Percentiles rank a stretch among this genome's conserved stretches.
Evolutionary conservation across 2,888 invertebrate species (phyloP).

Genomic region (Apotomis turbidana): DNA sequence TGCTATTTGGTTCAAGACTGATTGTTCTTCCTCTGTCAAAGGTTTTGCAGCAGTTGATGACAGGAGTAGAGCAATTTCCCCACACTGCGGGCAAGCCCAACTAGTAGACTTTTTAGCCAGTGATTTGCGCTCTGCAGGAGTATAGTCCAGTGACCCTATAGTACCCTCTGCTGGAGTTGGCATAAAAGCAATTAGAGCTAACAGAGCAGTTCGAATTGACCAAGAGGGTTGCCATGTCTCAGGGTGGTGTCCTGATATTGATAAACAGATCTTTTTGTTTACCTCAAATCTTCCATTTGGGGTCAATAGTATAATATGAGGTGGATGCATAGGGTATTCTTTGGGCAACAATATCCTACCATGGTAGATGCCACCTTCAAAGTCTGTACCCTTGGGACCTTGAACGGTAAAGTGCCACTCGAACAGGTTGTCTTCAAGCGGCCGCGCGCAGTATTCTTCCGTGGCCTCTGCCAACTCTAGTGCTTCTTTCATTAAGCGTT

Average conservation of each 20-base stretch:
- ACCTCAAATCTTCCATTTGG: slow-evolving; percentile 97
- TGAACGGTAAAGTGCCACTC: slow-evolving; percentile 99
- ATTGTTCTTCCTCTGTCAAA: slow-evolving; percentile 77
- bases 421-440: slow-evolving; percentile 96
- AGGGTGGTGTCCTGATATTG: slow-evolving; percentile 98
- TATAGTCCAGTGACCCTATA: slow-evolving; percentile 95
- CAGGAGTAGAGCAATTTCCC: slow-evolving; percentile 68
- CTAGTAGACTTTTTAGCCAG: slow-evolving; percentile 89
- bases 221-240: slow-evolving; percentile 99
- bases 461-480: slow-evolving; percentile 93
- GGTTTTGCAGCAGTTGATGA: slow-evolving; percentile 78
- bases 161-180: slow-evolving; percentile 95
- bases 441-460: slow-evolving; percentile 94
- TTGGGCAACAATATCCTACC: slow-evolving; percentile 95
- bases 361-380: slow-evolving; percentile 96
- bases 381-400: slow-evolving; percentile 94
- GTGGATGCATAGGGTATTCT: slow-evolving; percentile 99
- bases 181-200: slow-evolving; percentile 97
- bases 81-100: slow-evolving; percentile 75
- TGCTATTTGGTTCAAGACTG: slow-evolving; percentile 78
- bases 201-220: slow-evolving; percentile 96
- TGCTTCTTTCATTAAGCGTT: slow-evolving; percentile 96
- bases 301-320: slow-evolving; percentile 95
- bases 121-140: slow-evolving; percentile 90
- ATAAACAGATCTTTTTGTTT: slow-evolving; percentile 97